A percentile compares a stretch with the other conserved stretches of the same genome.
These are phyloP conservation scores for Lutraria rhynchaena DNA, from an alignment of 1,140 invertebrate species.

Conservation along the genomic window DNA sequence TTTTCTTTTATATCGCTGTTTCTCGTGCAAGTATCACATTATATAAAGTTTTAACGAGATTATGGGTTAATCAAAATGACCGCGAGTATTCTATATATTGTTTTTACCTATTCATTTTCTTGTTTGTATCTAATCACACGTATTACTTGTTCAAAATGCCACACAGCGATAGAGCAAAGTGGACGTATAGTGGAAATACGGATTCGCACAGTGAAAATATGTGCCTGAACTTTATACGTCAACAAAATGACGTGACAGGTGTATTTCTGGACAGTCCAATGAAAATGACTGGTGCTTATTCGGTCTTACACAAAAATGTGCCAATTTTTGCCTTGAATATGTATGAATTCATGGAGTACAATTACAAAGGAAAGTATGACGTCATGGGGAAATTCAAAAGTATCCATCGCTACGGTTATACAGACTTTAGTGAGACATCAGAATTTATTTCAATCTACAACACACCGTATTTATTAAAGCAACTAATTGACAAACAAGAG, in stretches of 20 bases:
- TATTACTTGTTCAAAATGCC: slow-evolving; percentile 46
- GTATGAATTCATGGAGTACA: slow-evolving; percentile 76
- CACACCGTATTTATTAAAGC: slow-evolving; percentile 68
- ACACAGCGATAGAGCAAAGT: slow-evolving; percentile 58
- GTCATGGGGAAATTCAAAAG: neutral
- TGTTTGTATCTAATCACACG: slow-evolving; percentile 58
- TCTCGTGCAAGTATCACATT: slow-evolving; percentile 47
- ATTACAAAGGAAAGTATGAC: neutral
- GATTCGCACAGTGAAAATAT: slow-evolving; percentile 72
- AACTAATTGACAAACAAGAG: slow-evolving; percentile 65
- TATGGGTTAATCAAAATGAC: slow-evolving; percentile 11
- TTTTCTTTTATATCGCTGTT: slow-evolving; percentile 66
- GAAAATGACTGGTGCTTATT: slow-evolving; percentile 74
- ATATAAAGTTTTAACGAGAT: neutral
- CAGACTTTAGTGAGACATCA: slow-evolving; percentile 56
- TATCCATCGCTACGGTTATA: neutral
- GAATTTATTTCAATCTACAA: slow-evolving; percentile 74
- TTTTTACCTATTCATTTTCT: slow-evolving; percentile 17
- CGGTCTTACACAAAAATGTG: slow-evolving; percentile 73
- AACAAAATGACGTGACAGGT: slow-evolving; percentile 73
- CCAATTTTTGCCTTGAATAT: slow-evolving; percentile 73
- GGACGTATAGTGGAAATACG: slow-evolving; percentile 64
- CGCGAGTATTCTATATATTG: slow-evolving; percentile 22
- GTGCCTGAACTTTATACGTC: slow-evolving; percentile 73
- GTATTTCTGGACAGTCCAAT: slow-evolving; percentile 74